Evolutionary conservation across 2,113 vertebrate genomes (phyloP), one percentile per base, ranked within the genome.

Genomic region (Oreotrochilus melanogaster): DNA sequence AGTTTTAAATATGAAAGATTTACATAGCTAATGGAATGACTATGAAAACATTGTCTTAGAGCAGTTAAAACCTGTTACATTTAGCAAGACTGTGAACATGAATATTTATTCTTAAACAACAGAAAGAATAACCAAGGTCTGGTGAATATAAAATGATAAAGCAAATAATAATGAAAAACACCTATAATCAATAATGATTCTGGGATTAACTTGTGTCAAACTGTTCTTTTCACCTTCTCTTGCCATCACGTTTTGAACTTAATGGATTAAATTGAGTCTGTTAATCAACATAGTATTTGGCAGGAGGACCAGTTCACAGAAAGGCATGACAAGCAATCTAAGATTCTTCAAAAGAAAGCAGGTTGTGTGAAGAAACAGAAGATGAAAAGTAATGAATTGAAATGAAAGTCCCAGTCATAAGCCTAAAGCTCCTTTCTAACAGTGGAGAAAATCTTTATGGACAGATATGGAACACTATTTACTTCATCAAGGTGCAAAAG

Each of bases 81-180:
- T 91, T 50, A 66, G 31, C 62, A 65, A 89, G 94, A 76, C 42
- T 95, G 58, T 93, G 96, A 95, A 71, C 45, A 91, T 92, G 87
- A 93, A 95, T 95, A 97, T 92, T 95, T 84, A 92, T 95, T 72
- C 48, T 79, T 78, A 69, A 62, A 37, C 15, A 95, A 89, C 27
- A 82, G 80, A 83, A 96, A 89, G 61, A 94, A 91, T 92, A 95
- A 82, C 81, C 31, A 95, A 47, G 84, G 78, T 69, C 65, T 81
- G 57, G 45, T 45, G 62, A 75, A 91, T 78, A 72, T 58, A 66
- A 95, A 89, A 94, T 39, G 47, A 85, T 62, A 74, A 78, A 89
- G 31, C 50, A 95, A 37, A 37, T 37, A 95, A 94, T 89, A 91
- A 4, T 7, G 18, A 89, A 72, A 42, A 88, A 65, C 9, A 72